phyloP scores from a whole-genome alignment of 2,797 vertebrate species.

The Synanceia verrucosa region DNA sequence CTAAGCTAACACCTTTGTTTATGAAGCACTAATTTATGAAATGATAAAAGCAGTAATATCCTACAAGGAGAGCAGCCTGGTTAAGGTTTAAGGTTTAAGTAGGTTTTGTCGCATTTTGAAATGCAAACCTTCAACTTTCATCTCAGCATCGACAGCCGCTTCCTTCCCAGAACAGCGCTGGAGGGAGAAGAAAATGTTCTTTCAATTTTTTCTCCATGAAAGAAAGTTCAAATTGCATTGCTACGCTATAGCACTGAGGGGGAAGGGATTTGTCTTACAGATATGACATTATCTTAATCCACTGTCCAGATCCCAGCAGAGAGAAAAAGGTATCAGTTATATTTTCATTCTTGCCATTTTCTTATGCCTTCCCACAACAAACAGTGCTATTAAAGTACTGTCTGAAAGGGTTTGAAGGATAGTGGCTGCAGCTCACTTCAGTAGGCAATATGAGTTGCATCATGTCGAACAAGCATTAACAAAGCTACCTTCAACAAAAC shows the following conservation, averaged over 20 bases:
- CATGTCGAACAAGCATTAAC: constrained; percentile 26
- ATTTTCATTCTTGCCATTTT: constrained; percentile 33
- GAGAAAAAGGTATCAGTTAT: constrained; percentile 36
- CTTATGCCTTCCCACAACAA: constrained; percentile 4
- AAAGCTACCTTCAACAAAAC: neutral
- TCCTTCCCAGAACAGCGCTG: constrained; percentile 10
- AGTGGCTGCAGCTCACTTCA: constrained; percentile 2
- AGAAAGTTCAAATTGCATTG: constrained; percentile 53
- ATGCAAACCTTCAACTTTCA: constrained; percentile 33
- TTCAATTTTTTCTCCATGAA: constrained; percentile 42
- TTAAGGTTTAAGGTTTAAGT: neutral
- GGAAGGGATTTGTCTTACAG: constrained; percentile 54
- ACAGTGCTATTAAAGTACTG: neutral
- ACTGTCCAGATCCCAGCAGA: constrained; percentile 29
- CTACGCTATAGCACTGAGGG: constrained; percentile 9
- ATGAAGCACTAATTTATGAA: neutral
- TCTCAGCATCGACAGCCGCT: constrained; percentile 28
- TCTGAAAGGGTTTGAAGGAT: constrained; percentile 2
- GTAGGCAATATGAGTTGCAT: constrained; percentile 24
- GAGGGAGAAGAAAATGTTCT: constrained; percentile 36
- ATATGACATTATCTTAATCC: constrained; percentile 61
- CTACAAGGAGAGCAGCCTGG: neutral
- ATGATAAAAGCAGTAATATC: neutral
- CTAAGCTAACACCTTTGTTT: neutral
- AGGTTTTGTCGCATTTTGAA: constrained; percentile 25